Conservation (phyloP, 2,888 invertebrate species). For the Eremobia ochroleuca region DNA sequence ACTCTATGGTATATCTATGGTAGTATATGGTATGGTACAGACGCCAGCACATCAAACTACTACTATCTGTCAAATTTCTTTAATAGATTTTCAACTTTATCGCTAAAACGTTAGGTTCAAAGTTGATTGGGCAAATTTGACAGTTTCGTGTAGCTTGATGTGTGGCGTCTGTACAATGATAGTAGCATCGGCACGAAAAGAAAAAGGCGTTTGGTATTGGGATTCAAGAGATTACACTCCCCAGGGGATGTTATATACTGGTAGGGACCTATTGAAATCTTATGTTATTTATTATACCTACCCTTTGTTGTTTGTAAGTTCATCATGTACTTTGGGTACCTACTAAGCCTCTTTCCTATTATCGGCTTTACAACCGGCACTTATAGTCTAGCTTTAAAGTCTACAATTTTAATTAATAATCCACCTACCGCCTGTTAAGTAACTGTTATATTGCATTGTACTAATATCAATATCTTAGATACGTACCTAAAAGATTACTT, state of each 20-base stretch:
- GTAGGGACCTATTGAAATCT: not conserved
- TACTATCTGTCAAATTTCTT: too few species aligned
- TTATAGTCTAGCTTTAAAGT: not conserved
- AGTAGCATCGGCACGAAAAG: not conserved
- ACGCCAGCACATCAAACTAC: too few species aligned
- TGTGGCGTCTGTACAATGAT: too few species aligned
- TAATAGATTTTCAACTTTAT: too few species aligned
- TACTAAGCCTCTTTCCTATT: not conserved
- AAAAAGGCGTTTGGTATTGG: not conserved
- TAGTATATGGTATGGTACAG: too few species aligned
- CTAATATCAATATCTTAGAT: slow-evolving; percentile 15
- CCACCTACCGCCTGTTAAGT: not conserved
- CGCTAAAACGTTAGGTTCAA: too few species aligned
- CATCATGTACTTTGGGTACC: not conserved
- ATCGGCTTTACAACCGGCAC: not conserved
- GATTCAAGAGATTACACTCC: not conserved
- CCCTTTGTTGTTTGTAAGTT: not conserved
- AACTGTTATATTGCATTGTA: not conserved
- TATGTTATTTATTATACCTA: not conserved
- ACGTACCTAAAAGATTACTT: not conserved
- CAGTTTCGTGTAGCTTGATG: too few species aligned
- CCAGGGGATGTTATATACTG: not conserved
- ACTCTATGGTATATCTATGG: too few species aligned
- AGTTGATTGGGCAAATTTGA: too few species aligned
- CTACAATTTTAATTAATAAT: not conserved